Percentiles rank a stretch among this genome's conserved stretches.
Evolutionary conservation across 1,140 invertebrate species (phyloP).

Genomic region (Triops cancriformis): DNA sequence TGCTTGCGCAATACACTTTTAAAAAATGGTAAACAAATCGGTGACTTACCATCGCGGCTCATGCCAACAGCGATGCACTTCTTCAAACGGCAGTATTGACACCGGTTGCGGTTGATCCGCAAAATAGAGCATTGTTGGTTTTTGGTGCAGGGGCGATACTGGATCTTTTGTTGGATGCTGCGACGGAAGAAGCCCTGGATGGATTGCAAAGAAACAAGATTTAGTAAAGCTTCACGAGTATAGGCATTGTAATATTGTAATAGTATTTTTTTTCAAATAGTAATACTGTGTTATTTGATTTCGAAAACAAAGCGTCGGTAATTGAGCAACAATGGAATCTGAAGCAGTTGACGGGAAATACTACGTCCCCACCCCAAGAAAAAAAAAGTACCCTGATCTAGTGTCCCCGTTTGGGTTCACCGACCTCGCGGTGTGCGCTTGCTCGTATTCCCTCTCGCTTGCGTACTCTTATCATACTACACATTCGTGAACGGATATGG

Average conservation of each 20-base stretch:
- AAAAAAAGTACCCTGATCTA: not conserved
- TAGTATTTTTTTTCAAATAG: too few species aligned
- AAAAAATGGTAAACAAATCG: conserved; percentile 19
- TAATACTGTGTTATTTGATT: too few species aligned
- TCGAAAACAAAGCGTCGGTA: too few species aligned
- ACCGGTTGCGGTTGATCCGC: conserved; percentile 91
- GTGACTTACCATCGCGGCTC: conserved; percentile 86
- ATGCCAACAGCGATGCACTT: conserved; percentile 98
- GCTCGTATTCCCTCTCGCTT: conserved; percentile 12
- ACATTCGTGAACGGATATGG: conserved; percentile 9
- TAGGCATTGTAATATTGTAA: too few species aligned
- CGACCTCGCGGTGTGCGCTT: not conserved
- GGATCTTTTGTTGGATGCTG: conserved; percentile 96
- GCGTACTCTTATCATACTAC: not conserved
- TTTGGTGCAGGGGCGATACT: conserved; percentile 93
- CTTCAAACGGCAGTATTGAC: conserved; percentile 93
- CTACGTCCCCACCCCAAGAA: not conserved
- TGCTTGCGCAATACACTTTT: too few species aligned
- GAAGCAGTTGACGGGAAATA: not conserved
- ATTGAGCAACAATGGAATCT: too few species aligned
- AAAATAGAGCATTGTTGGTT: conserved; percentile 96
- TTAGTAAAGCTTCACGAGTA: too few species aligned
- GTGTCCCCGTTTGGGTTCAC: conserved; percentile 7
- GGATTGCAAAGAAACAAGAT: not conserved
- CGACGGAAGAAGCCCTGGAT: conserved; percentile 56